Evolutionary conservation across 2,113 vertebrate species (phyloP), one percentile per base, ranked within the genome.

Genomic region (Myotis lucifugus): DNA sequence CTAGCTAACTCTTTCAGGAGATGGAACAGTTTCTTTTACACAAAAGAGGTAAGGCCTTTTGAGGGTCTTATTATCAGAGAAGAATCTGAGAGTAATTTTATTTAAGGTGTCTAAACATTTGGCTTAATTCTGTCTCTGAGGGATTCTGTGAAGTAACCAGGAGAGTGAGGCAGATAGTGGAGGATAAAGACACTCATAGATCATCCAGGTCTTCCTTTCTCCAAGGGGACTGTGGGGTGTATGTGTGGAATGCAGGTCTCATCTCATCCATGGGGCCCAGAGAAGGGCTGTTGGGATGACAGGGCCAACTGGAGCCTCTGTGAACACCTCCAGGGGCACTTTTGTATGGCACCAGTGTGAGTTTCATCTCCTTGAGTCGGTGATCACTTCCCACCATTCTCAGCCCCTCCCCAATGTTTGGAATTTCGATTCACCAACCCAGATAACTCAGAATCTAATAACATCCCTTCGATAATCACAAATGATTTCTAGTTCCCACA

Each of bases 71-170:
- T 37, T 93, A 86, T 93, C 81, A 78, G 78, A 87, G 95, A 23
- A 92, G 82, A 90, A 93, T 93, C 92, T 91, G 81, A 64, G 83
- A 95, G 76, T 82, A 92, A 97, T 97, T 96, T 96, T 88, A 88
- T 91, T 88, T 93, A 81, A 96, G 96, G 87, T 73, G 54, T 95
- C 81, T 96, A 94, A 96, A 86, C 76, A 77, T 85, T 88, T 90
- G 94, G 95, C 88, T 95, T 92, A 81, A 77, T 91, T 88, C 67
- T 74, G 67, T 93, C 96, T 95, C 95, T 82, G 6, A 88, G 84
- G 95, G 92, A 82, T 90, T 95, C 85, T 85, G 32, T 88, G 81
- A 66, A 94, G 76, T 85, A 72, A 96, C 81, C 10, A 48, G 37
- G 59, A 96, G 90, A 73, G 25, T 66, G 88, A 94, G 76, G 67